Base-by-base conservation (phyloP, 2,888 invertebrate species). In the Nycteola revayana region DNA sequence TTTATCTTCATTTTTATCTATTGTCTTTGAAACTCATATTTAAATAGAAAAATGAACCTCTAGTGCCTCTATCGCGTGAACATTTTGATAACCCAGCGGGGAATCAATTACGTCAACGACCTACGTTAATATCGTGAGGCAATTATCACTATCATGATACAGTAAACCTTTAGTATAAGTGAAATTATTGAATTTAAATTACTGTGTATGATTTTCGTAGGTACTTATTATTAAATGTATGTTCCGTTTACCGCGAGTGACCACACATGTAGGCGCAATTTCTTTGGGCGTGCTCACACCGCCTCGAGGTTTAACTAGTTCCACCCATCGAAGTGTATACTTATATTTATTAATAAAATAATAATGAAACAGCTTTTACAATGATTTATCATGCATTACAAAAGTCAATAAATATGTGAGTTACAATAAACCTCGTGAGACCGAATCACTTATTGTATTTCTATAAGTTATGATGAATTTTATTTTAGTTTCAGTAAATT, bases 231-330 rank as follows among this genome's bases (percentile, higher is more conserved):
- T 34, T 39, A 31, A 42, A 37, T 17, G 11, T 11, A 20, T 28
- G 30, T 38, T 33, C 40, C 32, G 32, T 52, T 52, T 48, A 39
- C 31, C 62, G 61, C 54, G 39, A 44, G 31, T 61, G 77, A 60
- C 80, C 79, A 77, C 79, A 79, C 80, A 77, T 45, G 75, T 54
- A 40, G 78, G 54, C 45, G 64, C 60, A 55, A 63, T 71, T 69
- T 62, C 60, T 65, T 58, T 60, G 66, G 66, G 67, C 67, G 64
- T 61, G 39, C 58, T 51, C 42, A 42, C 50, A 55, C 49, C 39
- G 80, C 79, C 76, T 50, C 58, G 49, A 62, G 75, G 58, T 41
- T 36, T 52, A 47, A 44, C 62, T 70, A 66, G 66, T 59, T 63
- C 53, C 74, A 62, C 75, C 74, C 67, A 66, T 36, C 42, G 28